These are phyloP conservation scores for Hoplias malabaricus DNA, from an alignment of 2,113 vertebrate species.

Conservation along the genomic window DNA sequence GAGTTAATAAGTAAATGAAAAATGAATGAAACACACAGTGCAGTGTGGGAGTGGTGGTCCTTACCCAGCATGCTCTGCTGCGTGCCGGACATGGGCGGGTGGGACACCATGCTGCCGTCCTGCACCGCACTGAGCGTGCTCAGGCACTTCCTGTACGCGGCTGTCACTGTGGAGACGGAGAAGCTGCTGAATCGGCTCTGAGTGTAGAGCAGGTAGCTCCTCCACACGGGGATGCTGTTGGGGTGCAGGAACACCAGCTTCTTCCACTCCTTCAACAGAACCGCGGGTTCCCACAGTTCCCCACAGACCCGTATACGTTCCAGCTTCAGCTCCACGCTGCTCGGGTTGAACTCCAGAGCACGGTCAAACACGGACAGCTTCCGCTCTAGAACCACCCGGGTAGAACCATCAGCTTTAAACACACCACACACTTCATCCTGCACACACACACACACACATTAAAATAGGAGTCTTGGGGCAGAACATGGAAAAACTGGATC, in stretches of 20 bases:
- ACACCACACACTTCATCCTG: constrained; percentile 82
- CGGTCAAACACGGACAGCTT: constrained; percentile 90
- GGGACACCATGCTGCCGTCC: constrained; percentile 91
- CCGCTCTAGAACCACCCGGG: constrained; percentile 83
- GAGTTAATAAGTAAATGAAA: too few relatives aligned
- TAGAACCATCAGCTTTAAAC: constrained; percentile 70
- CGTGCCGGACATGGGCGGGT: constrained; percentile 82
- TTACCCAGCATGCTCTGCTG: constrained; percentile 91
- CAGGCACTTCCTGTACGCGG: constrained; percentile 89
- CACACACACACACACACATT: background rate
- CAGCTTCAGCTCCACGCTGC: constrained; percentile 84
- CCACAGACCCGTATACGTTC: constrained; percentile 82
- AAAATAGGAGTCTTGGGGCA: too few relatives aligned
- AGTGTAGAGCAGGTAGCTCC: constrained; percentile 86
- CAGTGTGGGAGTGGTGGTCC: too few relatives aligned
- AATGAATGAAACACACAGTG: too few relatives aligned
- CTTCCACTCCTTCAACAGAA: constrained; percentile 91
- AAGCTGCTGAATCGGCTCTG: constrained; percentile 96
- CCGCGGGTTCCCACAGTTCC: constrained; percentile 87
- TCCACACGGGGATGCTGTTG: constrained; percentile 88
- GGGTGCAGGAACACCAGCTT: constrained; percentile 94
- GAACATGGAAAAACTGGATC: too few relatives aligned
- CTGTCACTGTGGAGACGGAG: constrained; percentile 82
- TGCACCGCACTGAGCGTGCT: constrained; percentile 85
- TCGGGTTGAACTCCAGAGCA: constrained; percentile 85